Conservation (phyloP, 2,797 vertebrate genomes). For the Cuculus canorus region DNA sequence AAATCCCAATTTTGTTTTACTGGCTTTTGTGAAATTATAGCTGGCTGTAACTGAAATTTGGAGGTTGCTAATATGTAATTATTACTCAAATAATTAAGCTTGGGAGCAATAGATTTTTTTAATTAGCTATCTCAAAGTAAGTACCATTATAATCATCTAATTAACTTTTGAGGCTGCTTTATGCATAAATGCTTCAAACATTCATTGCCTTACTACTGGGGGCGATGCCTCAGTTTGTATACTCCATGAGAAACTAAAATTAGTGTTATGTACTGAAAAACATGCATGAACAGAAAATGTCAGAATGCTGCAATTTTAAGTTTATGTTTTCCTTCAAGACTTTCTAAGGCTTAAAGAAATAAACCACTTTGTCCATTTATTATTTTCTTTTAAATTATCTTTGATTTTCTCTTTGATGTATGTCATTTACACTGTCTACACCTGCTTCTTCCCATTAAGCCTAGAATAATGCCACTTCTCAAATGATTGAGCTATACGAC, state of each 20-base stretch:
- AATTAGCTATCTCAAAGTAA: conserved; percentile 81
- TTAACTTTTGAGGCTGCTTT: conserved; percentile 74
- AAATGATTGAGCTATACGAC: neutral
- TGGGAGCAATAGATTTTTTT: conserved; percentile 72
- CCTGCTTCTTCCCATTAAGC: neutral
- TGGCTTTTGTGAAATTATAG: neutral
- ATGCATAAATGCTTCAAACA: conserved; percentile 69
- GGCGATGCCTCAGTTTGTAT: conserved; percentile 35
- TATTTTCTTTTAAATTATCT: neutral
- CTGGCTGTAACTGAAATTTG: conserved; percentile 53
- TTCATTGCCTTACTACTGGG: conserved; percentile 49
- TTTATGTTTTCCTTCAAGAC: neutral
- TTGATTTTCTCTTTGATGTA: neutral
- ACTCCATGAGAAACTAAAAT: conserved; percentile 55
- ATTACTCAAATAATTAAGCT: conserved; percentile 76
- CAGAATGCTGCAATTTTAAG: neutral
- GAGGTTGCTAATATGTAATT: conserved; percentile 62
- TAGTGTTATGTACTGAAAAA: conserved; percentile 3
- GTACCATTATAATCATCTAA: conserved; percentile 74
- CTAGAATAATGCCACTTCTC: neutral
- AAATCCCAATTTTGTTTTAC: neutral
- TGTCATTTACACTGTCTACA: neutral
- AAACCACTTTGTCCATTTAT: neutral
- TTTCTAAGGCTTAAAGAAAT: conserved; percentile 4
- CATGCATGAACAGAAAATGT: neutral